Evolutionary conservation across 2,113 vertebrate species (phyloP), one percentile per base, ranked within the genome.

Genomic region (Ctenomys sociabilis): DNA sequence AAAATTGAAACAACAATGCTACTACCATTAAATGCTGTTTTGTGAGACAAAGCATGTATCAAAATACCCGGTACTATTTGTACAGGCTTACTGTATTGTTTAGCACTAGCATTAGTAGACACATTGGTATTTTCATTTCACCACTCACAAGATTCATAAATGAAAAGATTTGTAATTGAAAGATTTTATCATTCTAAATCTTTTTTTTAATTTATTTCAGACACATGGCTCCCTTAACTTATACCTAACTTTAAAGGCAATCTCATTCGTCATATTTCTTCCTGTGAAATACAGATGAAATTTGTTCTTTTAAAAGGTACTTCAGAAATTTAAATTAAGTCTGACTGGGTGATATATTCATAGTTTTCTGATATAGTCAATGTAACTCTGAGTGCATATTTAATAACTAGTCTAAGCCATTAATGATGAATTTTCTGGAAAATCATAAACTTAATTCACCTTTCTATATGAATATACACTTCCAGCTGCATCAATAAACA

Each of bases 291-390:
- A 59, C 28, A 77, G 57, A 89, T 91, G n/a, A 64, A 72, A 86
- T 92, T 6, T 93, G 32, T 28, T 92, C 93, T 90, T 91, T 61
- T 88, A 37, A 95, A 93, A 85, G 66, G 49, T 81, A 78, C 32
- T 81, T 80, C 22, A 92, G 68, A 92, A 83, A 22, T 94, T 37
- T 75, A 0, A 88, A 84, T 88, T 49, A 82, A 52, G 5, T 54
- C 68, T 94, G 30, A 88, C 9, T 78, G n/a, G 85, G 78, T 37
- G 8, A 57, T 73, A 30, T 63, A 68, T 93, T 91, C 11, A 86
- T 30, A 52, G 40, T 28, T 28, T 52, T 40, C 13, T 80, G 83
- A 86, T 57, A 77, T 12, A 57, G 17, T 68, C 45, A 52, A 3
- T 57, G 16, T 28, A 75, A 91, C 21, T 59, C 1, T 45, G 87